Percentiles rank a stretch among this genome's conserved stretches.
Conservation (phyloP, 2,797 vertebrate species). For the Philypnodon macrostomus region DNA sequence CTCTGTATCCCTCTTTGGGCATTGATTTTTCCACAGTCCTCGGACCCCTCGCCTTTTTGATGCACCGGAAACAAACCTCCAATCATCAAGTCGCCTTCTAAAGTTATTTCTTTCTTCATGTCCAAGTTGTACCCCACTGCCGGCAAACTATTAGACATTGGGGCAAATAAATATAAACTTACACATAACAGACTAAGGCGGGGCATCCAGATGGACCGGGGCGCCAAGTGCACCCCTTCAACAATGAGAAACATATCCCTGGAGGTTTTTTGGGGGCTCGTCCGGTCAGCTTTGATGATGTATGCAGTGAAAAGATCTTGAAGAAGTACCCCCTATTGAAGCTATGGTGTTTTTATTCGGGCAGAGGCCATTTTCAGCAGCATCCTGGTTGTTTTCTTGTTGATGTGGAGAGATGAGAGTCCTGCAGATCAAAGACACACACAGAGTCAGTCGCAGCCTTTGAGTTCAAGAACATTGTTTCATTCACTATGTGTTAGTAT, state of each 20-base stretch:
- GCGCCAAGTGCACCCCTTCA: constrained; percentile 60
- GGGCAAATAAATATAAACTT: constrained; percentile 66
- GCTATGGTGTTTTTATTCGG: constrained; percentile 62
- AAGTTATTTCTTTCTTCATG: constrained; percentile 89
- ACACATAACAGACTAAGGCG: constrained; percentile 61
- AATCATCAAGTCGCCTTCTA: constrained; percentile 93
- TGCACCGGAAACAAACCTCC: constrained; percentile 96
- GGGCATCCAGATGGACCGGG: constrained; percentile 60
- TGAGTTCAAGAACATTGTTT: constrained; percentile 55
- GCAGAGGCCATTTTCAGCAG: constrained; percentile 67
- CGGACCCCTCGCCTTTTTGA: constrained; percentile 87
- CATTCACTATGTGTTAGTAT: constrained; percentile 31
- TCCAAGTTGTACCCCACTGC: constrained; percentile 72
- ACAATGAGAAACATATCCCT: constrained; percentile 70
- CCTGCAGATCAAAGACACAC: constrained; percentile 77
- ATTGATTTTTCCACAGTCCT: constrained; percentile 95
- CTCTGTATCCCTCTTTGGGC: constrained; percentile 96
- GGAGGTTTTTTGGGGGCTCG: constrained; percentile 33
- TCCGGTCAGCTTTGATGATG: constrained; percentile 33
- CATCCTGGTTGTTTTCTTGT: constrained; percentile 43
- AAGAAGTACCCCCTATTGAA: constrained; percentile 59
- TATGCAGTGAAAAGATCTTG: constrained; percentile 28
- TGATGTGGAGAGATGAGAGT: constrained; percentile 55
- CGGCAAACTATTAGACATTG: constrained; percentile 63
- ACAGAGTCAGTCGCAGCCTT: constrained; percentile 59